These are phyloP conservation scores for Misgurnus anguillicaudatus DNA, from an alignment of 2,113 vertebrate species.

Conservation along the genomic window DNA sequence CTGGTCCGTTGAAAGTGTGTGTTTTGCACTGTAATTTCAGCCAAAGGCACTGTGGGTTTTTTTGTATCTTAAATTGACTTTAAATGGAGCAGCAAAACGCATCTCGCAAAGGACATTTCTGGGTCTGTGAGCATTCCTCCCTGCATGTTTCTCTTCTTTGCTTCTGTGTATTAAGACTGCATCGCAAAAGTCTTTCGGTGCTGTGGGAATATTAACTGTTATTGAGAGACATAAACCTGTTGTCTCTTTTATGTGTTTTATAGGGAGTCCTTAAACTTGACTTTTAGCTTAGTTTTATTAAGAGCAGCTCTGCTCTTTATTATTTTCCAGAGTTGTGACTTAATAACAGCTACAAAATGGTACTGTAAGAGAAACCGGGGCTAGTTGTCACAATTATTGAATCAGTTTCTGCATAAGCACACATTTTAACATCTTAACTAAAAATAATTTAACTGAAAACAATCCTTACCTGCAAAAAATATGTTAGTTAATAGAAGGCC, in stretches of 20 bases:
- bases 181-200: neutral
- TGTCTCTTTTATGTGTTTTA: neutral
- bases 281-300: neutral
- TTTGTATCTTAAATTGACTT: conserved; percentile 44
- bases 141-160: neutral
- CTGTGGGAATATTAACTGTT: conserved; percentile 12
- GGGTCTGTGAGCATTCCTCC: conserved; percentile 29
- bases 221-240: neutral
- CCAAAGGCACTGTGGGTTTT: neutral
- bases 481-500: too few relatives aligned
- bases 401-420: neutral
- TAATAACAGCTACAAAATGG: neutral
- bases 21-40: conserved; percentile 12
- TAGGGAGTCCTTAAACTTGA: neutral
- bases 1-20: conserved; percentile 7
- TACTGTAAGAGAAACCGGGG: too few relatives aligned
- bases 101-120: conserved; percentile 22
- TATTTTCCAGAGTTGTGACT: neutral
- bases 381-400: too few relatives aligned
- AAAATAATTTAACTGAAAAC: neutral
- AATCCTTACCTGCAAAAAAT: neutral
- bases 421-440: too few relatives aligned
- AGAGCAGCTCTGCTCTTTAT: neutral
- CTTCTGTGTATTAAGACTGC: too few relatives aligned
- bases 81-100: conserved; percentile 48